Base-by-base conservation (phyloP, 2,888 invertebrate genomes). In the Tiliacea citrago region DNA sequence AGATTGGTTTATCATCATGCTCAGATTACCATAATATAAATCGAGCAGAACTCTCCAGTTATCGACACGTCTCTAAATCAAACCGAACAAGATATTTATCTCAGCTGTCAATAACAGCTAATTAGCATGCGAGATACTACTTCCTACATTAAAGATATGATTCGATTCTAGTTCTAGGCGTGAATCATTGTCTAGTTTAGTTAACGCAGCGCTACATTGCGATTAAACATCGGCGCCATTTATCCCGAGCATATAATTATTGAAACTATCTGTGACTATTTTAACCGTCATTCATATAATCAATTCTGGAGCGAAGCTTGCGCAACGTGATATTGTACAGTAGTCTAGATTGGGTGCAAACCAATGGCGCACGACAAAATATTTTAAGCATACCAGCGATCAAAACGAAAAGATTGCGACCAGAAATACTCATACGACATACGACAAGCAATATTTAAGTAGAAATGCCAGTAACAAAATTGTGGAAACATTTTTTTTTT, bases 1-100 rank as follows among this genome's bases (percentile, higher is more conserved):
- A 10, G 29, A n/a, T 49, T 63, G 0, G 8, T n/a, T 74, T 42
- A 75, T 45, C 12, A 29, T 29, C 5, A 47, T 29, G 21, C 18
- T 47, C 21, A 18, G 16, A 75, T 60, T 75, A 49, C 42, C 51
- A 35, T 69, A 77, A 35, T 57, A 71, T n/a, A 45, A 53, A 60
- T 21, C 47, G 18, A 78, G 5, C 13, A 60, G 21, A 42, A 60
- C 6, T 21, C 0, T 16, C 42, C 2, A 49, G 47, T 42, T 60
- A 63, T 12, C 16, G 49, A 47, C 13, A 77, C 21, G 10, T 35
- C 24, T 29, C 35, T 77, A 21, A 63, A 77, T 60, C 58, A 65
- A 71, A n/a, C 29, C 21, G 13, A 53, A 35, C 51, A 53, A 53
- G 51, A 70, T 77, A 77, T 68, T 35, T 57, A 72, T 60, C 39